A percentile compares a stretch with the other conserved stretches of the same genome.
phyloP scores from a whole-genome alignment of 2,797 vertebrate genomes.

The Trichosurus vulpecula region DNA sequence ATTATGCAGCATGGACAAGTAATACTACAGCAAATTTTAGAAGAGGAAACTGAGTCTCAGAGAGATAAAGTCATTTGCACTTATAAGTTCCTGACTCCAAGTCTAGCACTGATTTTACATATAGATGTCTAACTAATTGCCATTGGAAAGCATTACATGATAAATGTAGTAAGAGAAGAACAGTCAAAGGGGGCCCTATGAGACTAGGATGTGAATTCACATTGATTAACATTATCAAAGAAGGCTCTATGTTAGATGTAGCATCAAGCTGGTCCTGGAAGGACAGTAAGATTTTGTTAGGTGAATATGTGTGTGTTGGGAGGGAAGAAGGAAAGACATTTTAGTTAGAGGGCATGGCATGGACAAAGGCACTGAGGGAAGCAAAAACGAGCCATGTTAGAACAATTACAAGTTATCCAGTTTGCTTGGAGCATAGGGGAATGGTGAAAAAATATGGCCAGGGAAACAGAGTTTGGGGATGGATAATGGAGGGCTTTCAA shows the following conservation, averaged over 20 bases:
- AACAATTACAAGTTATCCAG: not conserved
- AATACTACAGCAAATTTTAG: not conserved
- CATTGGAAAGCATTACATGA: not conserved
- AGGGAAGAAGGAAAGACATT: not conserved
- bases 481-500: not conserved
- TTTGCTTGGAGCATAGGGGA: not conserved
- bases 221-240: not conserved
- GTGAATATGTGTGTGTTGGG: not conserved
- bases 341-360: not conserved
- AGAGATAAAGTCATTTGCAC: not conserved
- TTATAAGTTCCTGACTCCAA: not conserved
- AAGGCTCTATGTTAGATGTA: not conserved
- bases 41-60: not conserved
- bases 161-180: not conserved
- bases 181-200: not conserved
- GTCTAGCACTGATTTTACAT: not conserved
- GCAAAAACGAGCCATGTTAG: not conserved
- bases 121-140: not conserved
- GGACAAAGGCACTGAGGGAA: not conserved
- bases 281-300: not conserved
- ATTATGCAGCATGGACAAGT: not conserved
- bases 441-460: not conserved
- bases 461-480: not conserved
- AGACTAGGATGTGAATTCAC: not conserved
- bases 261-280: not conserved